A percentile compares a stretch with the other conserved stretches of the same genome.
Evolutionary conservation across 2,797 vertebrate species (phyloP).

Genomic region (Nannoperca australis): DNA sequence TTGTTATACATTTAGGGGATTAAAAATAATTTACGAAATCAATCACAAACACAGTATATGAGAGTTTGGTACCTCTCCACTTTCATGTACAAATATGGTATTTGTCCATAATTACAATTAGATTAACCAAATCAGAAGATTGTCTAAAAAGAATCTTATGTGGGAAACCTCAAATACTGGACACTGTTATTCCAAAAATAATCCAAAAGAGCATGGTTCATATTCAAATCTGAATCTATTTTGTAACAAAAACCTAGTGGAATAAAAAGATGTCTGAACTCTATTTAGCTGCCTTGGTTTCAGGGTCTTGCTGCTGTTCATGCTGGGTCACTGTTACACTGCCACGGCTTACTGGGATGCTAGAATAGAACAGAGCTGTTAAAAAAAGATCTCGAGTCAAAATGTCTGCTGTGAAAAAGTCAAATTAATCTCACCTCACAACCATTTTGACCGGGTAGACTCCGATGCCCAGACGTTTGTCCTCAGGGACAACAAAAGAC

Average conservation of each 20-base stretch:
- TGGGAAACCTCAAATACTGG: background rate
- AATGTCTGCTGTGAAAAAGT: slow-evolving; percentile 2
- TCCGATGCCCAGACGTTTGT: slow-evolving; percentile 93
- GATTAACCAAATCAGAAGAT: background rate
- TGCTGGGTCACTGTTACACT: background rate
- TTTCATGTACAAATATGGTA: background rate
- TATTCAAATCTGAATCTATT: background rate
- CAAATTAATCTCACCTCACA: slow-evolving; percentile 88
- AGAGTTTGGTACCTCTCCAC: background rate
- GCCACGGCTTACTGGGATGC: background rate
- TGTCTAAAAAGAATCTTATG: background rate
- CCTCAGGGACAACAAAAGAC: slow-evolving; percentile 91
- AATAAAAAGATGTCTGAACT: background rate
- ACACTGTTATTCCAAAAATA: background rate
- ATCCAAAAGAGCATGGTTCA: background rate
- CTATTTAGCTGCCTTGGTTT: background rate
- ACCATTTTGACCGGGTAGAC: slow-evolving; percentile 99
- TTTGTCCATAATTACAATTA: background rate
- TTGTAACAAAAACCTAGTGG: background rate
- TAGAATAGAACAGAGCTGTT: background rate
- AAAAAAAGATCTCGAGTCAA: background rate
- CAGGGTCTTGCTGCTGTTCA: background rate
- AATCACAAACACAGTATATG: background rate
- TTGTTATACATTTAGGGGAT: background rate
- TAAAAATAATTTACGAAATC: background rate